phyloP scores from a whole-genome alignment of 2,888 invertebrate genomes.

The Lymantria dispar region DNA sequence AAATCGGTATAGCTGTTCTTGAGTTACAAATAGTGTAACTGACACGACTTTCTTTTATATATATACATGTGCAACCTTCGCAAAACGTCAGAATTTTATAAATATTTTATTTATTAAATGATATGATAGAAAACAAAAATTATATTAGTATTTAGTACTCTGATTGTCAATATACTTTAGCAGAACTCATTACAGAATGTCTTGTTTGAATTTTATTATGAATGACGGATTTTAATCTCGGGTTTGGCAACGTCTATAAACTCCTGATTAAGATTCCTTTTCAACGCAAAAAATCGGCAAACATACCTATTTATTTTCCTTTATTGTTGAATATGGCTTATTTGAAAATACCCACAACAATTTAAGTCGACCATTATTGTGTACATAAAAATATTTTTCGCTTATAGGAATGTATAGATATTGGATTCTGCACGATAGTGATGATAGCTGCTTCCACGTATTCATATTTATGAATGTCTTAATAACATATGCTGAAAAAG shows the following conservation, averaged over 20 bases:
- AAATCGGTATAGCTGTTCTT: too few species aligned
- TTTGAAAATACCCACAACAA: not conserved
- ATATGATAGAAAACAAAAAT: not conserved
- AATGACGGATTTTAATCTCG: slow-evolving; percentile 20
- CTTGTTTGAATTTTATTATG: slow-evolving; percentile 22
- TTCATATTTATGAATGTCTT: too few species aligned
- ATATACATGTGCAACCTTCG: too few species aligned
- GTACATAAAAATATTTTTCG: not conserved
- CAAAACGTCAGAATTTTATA: too few species aligned
- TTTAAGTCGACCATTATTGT: not conserved
- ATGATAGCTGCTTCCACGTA: not conserved
- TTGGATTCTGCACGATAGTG: not conserved
- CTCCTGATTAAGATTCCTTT: slow-evolving; percentile 3
- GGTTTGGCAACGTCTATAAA: slow-evolving; percentile 2
- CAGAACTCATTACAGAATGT: slow-evolving; percentile 7
- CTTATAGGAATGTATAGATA: not conserved
- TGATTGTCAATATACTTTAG: slow-evolving; percentile 18
- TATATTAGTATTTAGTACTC: not conserved
- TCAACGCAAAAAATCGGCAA: slow-evolving; percentile 6
- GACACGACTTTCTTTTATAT: too few species aligned
- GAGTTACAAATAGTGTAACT: too few species aligned
- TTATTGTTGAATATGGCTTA: not conserved
- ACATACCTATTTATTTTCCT: slow-evolving; percentile 11
- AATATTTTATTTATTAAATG: too few species aligned
- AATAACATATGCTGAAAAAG: too few species aligned